A percentile compares a stretch with the other conserved stretches of the same genome.
Evolutionary conservation across 1,140 invertebrate species (phyloP).

Genomic region (Sweltsa coloradensis): DNA sequence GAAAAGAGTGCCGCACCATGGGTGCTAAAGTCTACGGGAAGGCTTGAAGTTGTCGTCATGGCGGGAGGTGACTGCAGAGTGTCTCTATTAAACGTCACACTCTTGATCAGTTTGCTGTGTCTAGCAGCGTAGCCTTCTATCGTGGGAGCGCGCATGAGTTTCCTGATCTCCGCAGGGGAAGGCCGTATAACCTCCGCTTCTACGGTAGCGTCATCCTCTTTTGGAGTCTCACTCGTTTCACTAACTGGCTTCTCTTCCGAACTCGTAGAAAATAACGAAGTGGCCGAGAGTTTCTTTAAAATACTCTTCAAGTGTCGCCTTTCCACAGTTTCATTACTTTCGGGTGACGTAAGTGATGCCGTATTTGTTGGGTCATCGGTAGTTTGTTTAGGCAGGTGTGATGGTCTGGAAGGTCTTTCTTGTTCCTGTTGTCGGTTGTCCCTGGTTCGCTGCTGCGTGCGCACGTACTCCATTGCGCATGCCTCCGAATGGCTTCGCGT

Average conservation of each 20-base stretch:
- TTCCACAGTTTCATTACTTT: conserved; percentile 72
- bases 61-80: conserved; percentile 64
- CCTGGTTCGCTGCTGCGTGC: not conserved
- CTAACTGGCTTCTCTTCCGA: too few species aligned
- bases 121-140: conserved; percentile 59
- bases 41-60: conserved; percentile 5
- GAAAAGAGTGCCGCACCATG: too few species aligned
- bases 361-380: too few species aligned
- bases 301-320: conserved; percentile 71
- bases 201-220: not conserved
- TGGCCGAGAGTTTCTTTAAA: conserved; percentile 58
- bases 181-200: conserved; percentile 4
- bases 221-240: too few species aligned
- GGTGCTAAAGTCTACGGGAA: too few species aligned
- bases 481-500: conserved; percentile 50
- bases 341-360: conserved; percentile 51
- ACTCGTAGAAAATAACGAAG: conserved; percentile 7
- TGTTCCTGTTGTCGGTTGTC: not conserved
- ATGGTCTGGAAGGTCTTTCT: too few species aligned
- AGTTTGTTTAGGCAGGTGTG: too few species aligned
- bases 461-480: conserved; percentile 30
- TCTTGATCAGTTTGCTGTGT: conserved; percentile 76
- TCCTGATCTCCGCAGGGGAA: too few species aligned
- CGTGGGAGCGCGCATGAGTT: conserved; percentile 61
- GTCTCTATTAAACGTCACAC: conserved; percentile 75